Conservation (phyloP, 2,797 vertebrate species). For the Gymnopithys bicolor region DNA sequence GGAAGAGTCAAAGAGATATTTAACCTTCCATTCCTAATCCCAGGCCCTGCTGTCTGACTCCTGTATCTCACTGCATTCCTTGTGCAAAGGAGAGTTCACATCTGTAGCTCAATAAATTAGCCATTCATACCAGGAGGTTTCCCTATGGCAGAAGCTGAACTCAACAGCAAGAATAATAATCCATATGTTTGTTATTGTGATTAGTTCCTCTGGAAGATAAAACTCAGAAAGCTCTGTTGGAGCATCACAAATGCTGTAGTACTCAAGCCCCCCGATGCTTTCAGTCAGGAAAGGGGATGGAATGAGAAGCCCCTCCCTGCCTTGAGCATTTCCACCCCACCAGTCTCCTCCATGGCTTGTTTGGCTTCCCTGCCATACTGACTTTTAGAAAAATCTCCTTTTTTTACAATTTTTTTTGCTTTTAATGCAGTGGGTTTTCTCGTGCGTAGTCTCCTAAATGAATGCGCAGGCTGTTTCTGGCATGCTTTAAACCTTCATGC, state of each 20-base stretch:
- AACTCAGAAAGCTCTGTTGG: background rate
- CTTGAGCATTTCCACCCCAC: background rate
- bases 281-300: background rate
- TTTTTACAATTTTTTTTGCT: slow-evolving; percentile 72
- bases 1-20: background rate
- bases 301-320: background rate
- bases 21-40: background rate
- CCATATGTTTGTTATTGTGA: slow-evolving; percentile 56
- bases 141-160: slow-evolving; percentile 28
- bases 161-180: slow-evolving; percentile 45
- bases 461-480: slow-evolving; percentile 84
- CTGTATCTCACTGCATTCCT: background rate
- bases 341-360: background rate
- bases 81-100: background rate
- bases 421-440: slow-evolving; percentile 71
- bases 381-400: slow-evolving; percentile 72
- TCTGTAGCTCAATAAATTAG: slow-evolving; percentile 44
- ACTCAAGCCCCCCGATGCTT: background rate
- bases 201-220: slow-evolving; percentile 14
- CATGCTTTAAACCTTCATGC: slow-evolving; percentile 87
- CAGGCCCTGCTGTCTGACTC: background rate
- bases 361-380: slow-evolving; percentile 6
- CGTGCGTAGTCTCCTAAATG: slow-evolving; percentile 76
- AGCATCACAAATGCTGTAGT: background rate
- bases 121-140: slow-evolving; percentile 23